phyloP scores from a whole-genome alignment of 2,888 invertebrate genomes.

The Thysanoteuthis rhombus region DNA sequence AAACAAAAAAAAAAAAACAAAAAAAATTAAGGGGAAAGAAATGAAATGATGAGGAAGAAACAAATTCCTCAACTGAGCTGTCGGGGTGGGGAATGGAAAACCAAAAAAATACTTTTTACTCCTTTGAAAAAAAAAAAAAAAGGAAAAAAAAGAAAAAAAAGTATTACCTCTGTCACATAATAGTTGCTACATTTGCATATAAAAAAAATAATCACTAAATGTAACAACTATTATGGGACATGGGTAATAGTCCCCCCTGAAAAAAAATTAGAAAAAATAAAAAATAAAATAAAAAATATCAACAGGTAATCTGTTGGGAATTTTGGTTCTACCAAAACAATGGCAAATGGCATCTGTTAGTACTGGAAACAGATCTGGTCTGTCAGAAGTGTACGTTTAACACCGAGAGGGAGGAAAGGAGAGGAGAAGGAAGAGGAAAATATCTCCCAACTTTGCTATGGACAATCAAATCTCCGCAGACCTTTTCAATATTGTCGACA shows the following conservation, averaged over 20 bases:
- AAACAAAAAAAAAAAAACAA: background rate
- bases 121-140: background rate
- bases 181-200: no score
- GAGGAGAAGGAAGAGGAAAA: background rate
- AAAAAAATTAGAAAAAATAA: no score
- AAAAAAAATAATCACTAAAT: no score
- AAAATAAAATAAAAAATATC: background rate
- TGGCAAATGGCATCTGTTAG: background rate
- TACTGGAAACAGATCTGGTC: background rate
- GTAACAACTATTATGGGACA: no score
- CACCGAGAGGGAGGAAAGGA: background rate
- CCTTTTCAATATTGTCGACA: no score
- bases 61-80: background rate
- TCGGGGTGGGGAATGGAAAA: background rate
- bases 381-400: background rate
- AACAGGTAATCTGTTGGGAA: background rate
- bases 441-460: background rate
- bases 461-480: no score
- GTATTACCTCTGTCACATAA: no score
- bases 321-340: background rate
- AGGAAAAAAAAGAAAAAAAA: no score
- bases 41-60: background rate
- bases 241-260: no score
- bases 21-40: background rate
- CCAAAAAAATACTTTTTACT: background rate